Evolutionary conservation across 2,888 invertebrate species (phyloP).

Genomic region (Eristalinus aeneus): DNA sequence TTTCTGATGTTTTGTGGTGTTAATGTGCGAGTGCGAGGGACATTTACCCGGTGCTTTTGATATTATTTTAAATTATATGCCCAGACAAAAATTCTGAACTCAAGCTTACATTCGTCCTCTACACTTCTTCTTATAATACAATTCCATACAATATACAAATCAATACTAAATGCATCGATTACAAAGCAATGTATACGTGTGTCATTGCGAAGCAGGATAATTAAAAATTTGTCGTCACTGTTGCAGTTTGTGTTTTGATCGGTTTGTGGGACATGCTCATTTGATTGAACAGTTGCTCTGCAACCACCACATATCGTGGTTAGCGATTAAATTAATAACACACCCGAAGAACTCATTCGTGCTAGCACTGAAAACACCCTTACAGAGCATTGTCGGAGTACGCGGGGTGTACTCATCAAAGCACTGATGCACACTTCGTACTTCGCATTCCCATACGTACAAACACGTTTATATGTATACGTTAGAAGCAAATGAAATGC

Average conservation of each 20-base stretch:
- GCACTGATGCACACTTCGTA: constrained; percentile 64
- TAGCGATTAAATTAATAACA: constrained; percentile 62
- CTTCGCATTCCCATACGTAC: constrained; percentile 47
- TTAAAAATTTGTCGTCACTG: constrained; percentile 67
- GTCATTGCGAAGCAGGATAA: constrained; percentile 61
- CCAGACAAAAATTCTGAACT: too few relatives aligned
- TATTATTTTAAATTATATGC: too few relatives aligned
- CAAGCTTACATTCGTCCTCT: too few relatives aligned
- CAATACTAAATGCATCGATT: constrained; percentile 68
- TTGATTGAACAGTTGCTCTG: not conserved
- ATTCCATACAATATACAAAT: constrained; percentile 33
- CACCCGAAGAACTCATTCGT: constrained; percentile 25
- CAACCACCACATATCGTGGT: constrained; percentile 8
- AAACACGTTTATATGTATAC: constrained; percentile 19
- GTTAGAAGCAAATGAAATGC: constrained; percentile 57
- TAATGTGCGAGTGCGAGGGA: too few relatives aligned
- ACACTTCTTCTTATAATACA: too few relatives aligned
- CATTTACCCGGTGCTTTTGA: too few relatives aligned
- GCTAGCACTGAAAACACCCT: constrained; percentile 22
- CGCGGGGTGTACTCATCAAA: constrained; percentile 45
- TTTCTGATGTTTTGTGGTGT: too few relatives aligned
- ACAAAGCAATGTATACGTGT: constrained; percentile 70
- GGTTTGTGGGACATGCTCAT: constrained; percentile 22
- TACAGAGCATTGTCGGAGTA: not conserved
- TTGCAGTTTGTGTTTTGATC: constrained; percentile 34